Percentiles rank a stretch among this genome's conserved stretches.
Conservation (phyloP, 1,140 invertebrate genomes). For the Eulimnadia texana region DNA sequence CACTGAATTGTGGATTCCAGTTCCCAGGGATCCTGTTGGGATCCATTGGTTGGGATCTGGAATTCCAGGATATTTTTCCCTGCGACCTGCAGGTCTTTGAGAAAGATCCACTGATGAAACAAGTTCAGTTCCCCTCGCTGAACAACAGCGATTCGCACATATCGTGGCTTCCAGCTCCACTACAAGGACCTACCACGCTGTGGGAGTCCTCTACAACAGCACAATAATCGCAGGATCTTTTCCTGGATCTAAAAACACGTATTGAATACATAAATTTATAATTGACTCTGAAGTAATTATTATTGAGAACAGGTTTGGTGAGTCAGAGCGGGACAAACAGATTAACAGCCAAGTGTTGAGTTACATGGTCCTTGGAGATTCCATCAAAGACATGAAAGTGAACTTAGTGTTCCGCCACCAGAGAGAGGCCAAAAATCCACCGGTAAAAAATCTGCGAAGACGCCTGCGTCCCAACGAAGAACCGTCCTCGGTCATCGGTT, state of each 20-base stretch:
- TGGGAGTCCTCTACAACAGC: background rate
- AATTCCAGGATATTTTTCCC: background rate
- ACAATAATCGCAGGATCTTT: background rate
- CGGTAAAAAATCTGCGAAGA: constrained; percentile 9
- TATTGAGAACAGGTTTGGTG: background rate
- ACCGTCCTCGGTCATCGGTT: constrained; percentile 15
- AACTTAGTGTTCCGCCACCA: constrained; percentile 2
- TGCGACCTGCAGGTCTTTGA: background rate
- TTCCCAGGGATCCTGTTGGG: background rate
- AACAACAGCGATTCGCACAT: background rate
- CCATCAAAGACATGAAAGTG: background rate
- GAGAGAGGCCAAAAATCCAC: background rate
- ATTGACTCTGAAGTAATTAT: no score
- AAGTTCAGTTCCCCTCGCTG: background rate
- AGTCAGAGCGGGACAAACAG: background rate
- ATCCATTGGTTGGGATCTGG: background rate
- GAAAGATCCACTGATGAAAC: background rate
- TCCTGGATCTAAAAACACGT: background rate
- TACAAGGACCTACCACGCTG: background rate
- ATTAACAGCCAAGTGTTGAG: background rate
- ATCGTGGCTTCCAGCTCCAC: background rate
- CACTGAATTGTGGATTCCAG: background rate
- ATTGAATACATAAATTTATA: no score
- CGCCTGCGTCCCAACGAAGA: constrained; percentile 17
- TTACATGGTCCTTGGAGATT: background rate